phyloP scores from a whole-genome alignment of 2,888 invertebrate species.

The Octonoba sinensis region DNA sequence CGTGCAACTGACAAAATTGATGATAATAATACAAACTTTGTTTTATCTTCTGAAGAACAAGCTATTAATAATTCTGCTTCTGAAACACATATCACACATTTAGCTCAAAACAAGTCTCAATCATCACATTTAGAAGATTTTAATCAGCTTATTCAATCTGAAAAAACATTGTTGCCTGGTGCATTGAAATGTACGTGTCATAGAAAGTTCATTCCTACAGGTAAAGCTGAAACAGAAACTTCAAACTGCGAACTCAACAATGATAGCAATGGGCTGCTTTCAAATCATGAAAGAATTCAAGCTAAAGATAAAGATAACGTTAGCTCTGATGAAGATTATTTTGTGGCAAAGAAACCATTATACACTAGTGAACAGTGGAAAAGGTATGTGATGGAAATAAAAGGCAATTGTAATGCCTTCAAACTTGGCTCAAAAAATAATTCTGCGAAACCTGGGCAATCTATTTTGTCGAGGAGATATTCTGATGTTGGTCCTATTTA shows the following conservation, averaged over 20 bases:
- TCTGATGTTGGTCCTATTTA: conserved; percentile 42
- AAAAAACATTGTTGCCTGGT: too few species aligned
- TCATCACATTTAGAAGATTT: too few species aligned
- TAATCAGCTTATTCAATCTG: too few species aligned
- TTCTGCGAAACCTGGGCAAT: neutral
- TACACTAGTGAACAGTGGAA: conserved; percentile 31
- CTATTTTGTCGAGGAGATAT: conserved; percentile 29
- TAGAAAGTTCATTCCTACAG: too few species aligned
- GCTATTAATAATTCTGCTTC: conserved; percentile 4
- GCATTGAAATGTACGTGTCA: too few species aligned
- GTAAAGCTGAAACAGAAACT: too few species aligned
- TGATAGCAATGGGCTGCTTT: neutral
- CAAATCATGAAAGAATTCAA: conserved; percentile 7
- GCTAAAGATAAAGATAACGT: conserved; percentile 18
- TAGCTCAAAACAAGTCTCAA: too few species aligned
- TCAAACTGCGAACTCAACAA: neutral
- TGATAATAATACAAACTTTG: conserved; percentile 82
- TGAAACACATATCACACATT: conserved; percentile 10
- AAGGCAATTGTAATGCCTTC: conserved; percentile 8
- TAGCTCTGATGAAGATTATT: conserved; percentile 58
- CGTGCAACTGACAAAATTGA: conserved; percentile 80
- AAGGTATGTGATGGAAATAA: conserved; percentile 30
- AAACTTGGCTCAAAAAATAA: conserved; percentile 21
- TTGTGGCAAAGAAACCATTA: conserved; percentile 46
- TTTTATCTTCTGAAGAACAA: conserved; percentile 79